These are phyloP conservation scores for Callyntrura sp. DNA, from an alignment of 2,888 invertebrate species.

Conservation along the genomic window DNA sequence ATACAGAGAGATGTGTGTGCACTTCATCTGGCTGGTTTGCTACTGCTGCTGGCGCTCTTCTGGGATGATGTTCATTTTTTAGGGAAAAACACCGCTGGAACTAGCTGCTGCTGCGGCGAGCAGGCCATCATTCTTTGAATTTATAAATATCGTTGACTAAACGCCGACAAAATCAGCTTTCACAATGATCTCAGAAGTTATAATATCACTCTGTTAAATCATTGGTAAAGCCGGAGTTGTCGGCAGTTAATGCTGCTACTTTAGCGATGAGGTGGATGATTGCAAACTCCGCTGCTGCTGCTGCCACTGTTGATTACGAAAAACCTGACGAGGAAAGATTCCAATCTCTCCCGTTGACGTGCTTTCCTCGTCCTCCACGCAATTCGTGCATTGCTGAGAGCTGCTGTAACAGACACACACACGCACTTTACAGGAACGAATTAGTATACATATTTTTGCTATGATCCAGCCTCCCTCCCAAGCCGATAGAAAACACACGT, in stretches of 20 bases:
- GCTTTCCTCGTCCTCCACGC: constrained; percentile 28
- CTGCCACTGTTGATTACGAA: constrained; percentile 19
- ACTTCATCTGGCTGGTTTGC: not conserved
- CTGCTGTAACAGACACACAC: not conserved
- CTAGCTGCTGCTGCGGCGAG: not conserved
- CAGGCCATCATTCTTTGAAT: constrained; percentile 41
- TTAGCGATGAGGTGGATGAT: constrained; percentile 18
- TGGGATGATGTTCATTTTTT: too few species aligned
- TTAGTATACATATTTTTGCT: not conserved
- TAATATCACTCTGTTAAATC: constrained; percentile 81
- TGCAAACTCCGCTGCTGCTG: constrained; percentile 2
- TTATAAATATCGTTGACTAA: constrained; percentile 59
- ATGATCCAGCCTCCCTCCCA: not conserved
- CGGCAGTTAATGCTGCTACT: constrained; percentile 70
- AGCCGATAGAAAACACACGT: constrained; percentile 52
- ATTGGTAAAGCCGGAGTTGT: constrained; percentile 82
- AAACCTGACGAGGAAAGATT: constrained; percentile 26
- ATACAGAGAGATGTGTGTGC: not conserved
- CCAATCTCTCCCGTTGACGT: constrained; percentile 10
- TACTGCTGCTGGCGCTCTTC: too few species aligned
- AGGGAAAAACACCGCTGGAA: constrained; percentile 2
- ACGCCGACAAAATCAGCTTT: constrained; percentile 81
- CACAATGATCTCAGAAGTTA: constrained; percentile 82
- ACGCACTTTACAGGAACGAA: constrained; percentile 12
- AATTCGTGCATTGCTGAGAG: not conserved